Evolutionary conservation across 2,888 invertebrate species (phyloP).

Genomic region (Eulithis prunata): DNA sequence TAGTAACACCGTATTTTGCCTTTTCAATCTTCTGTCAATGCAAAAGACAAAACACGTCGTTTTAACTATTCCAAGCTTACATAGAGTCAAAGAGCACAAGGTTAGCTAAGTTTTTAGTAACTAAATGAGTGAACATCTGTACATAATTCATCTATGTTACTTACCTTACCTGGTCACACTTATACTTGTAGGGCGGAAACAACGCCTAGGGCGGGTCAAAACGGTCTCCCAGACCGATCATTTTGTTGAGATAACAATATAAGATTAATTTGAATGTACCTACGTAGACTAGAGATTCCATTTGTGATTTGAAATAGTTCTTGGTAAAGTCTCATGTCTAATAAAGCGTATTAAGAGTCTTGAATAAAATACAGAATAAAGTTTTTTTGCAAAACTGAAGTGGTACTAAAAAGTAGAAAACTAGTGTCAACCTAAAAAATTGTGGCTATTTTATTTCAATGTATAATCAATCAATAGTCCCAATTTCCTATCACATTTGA

Average conservation of each 20-base stretch:
- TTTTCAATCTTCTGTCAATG: too few relatives aligned
- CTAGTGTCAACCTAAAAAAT: too few relatives aligned
- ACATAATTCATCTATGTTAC: conserved; percentile 30
- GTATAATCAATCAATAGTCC: too few relatives aligned
- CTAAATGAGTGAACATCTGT: conserved; percentile 16
- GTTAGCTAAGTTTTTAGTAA: too few relatives aligned
- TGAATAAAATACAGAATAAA: too few relatives aligned
- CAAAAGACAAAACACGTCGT: too few relatives aligned
- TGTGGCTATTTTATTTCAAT: too few relatives aligned
- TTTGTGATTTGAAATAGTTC: conserved; percentile 25
- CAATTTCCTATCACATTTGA: conserved; percentile 4
- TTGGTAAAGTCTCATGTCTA: neutral
- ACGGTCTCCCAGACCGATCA: conserved; percentile 71
- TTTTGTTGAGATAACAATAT: conserved; percentile 61
- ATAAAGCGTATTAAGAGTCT: neutral
- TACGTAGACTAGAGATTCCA: conserved; percentile 7
- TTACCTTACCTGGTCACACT: conserved; percentile 24
- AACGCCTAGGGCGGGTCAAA: conserved; percentile 67
- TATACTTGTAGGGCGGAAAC: conserved; percentile 35
- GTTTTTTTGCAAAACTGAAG: too few relatives aligned
- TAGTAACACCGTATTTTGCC: too few relatives aligned
- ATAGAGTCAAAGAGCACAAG: too few relatives aligned
- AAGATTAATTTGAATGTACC: conserved; percentile 56
- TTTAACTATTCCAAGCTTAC: too few relatives aligned
- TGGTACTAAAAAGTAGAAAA: too few relatives aligned